phyloP scores from a whole-genome alignment of 2,797 vertebrate genomes.

The Falco cherrug region DNA sequence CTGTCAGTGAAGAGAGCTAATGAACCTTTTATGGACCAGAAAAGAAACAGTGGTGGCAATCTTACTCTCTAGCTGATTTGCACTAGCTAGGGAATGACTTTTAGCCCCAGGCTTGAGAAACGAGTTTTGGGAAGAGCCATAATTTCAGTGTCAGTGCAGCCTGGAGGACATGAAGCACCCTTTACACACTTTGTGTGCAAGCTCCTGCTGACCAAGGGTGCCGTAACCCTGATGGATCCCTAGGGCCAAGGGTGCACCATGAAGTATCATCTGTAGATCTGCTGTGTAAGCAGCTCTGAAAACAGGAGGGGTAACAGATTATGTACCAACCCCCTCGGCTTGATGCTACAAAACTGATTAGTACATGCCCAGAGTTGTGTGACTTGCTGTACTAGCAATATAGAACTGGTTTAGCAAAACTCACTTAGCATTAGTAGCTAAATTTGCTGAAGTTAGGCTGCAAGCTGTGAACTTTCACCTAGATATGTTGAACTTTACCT shows the following conservation, averaged over 20 bases:
- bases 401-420: neutral
- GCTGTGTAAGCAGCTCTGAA: neutral
- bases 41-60: neutral
- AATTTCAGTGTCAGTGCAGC: neutral
- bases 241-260: rapidly evolving
- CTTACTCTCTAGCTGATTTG: neutral
- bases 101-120: neutral
- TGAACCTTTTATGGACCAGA: neutral
- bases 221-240: neutral
- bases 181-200: neutral
- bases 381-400: neutral
- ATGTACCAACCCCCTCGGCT: neutral
- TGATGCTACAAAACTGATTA: neutral
- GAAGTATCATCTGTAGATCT: neutral
- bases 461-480: neutral
- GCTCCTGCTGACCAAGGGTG: neutral
- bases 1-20: neutral
- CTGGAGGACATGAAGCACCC: neutral
- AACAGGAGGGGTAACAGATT: neutral
- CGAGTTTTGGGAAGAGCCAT: neutral
- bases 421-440: neutral
- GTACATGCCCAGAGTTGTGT: neutral
- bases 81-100: neutral
- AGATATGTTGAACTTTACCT: neutral
- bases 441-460: neutral